Evolutionary conservation across 1,140 invertebrate species (phyloP).

Genomic region (Papilio xuthus): DNA sequence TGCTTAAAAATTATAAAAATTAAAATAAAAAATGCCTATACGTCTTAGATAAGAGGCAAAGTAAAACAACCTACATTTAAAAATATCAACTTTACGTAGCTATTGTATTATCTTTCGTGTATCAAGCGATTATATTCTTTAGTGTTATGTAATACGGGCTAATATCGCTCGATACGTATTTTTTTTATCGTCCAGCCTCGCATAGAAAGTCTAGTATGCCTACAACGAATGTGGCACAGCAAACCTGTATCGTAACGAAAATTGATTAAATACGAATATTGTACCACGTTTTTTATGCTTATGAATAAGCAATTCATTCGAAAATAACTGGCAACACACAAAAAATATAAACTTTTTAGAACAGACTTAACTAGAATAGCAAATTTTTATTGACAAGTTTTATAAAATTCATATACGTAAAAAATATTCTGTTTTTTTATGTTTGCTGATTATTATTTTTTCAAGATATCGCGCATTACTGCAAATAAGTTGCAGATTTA

Average conservation of each 20-base stretch:
- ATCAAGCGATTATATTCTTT: background rate
- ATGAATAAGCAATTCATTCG: constrained; percentile 1
- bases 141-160: background rate
- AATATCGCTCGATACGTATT: background rate
- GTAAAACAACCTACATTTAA: constrained; percentile 18
- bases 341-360: background rate
- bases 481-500: too few species aligned
- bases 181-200: constrained; percentile 16
- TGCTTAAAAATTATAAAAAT: background rate
- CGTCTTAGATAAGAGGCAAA: background rate
- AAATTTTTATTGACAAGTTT: too few species aligned
- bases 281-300: background rate
- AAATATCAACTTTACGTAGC: constrained; percentile 21
- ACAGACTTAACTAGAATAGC: too few species aligned
- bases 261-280: constrained; percentile 4
- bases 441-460: too few species aligned
- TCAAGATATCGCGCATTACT: too few species aligned
- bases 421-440: too few species aligned
- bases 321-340: background rate
- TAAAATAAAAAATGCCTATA: background rate
- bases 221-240: constrained; percentile 6
- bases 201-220: constrained; percentile 29
- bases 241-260: constrained; percentile 15
- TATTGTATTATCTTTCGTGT: constrained; percentile 1
- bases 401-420: too few species aligned